Evolutionary conservation across 1,140 invertebrate genomes (phyloP), one percentile per base, ranked within the genome.

Genomic region (Triops longicaudatus): DNA sequence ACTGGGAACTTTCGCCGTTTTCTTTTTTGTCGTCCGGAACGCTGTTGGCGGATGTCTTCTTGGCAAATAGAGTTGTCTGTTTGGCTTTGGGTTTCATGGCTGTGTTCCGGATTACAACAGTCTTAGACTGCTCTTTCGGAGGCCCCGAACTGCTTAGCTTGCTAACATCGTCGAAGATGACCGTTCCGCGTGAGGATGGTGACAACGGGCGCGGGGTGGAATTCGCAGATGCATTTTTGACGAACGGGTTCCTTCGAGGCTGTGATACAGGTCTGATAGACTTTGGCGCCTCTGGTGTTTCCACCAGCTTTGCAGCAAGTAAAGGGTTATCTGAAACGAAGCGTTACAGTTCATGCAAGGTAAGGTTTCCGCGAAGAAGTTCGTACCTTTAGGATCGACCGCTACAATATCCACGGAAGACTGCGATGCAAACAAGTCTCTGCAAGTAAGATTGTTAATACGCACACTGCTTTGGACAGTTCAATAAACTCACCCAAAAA

Each of bases 1-100:
- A 63, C 14, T 12, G 5, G 81, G 44, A 73, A 14, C 79, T 72
- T 84, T 82, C 22, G 84, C 76, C 12, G 80, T 82, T 77, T 79
- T 79, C 72, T 84, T 80, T 76, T 82, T 83, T 82, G 22, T 81
- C 26, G 43, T 72, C 78, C 77, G 14, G 42, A 73, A 26, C 17
- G 72, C 10, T 14, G 9, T 12, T 27, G 7, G 50, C 7, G 14
- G 28, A 26, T 77, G 73, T 5, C 77, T 76, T 50, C 77, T 78
- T 26, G 27, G 26, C 41, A 78, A 78, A 78, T 1, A 79, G 77
- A 26, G 73, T 77, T 22, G 76, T 71, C 72, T 77, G 76, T 42
- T 77, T 77, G 26, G 28, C 42, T 73, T 77, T 77, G 4, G 37
- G 22, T 14, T 77, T 77, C 26, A 41, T 6, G 63, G 17, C 42